Conservation (phyloP, 2,797 vertebrate genomes). For the Rhodeus uyekii region DNA sequence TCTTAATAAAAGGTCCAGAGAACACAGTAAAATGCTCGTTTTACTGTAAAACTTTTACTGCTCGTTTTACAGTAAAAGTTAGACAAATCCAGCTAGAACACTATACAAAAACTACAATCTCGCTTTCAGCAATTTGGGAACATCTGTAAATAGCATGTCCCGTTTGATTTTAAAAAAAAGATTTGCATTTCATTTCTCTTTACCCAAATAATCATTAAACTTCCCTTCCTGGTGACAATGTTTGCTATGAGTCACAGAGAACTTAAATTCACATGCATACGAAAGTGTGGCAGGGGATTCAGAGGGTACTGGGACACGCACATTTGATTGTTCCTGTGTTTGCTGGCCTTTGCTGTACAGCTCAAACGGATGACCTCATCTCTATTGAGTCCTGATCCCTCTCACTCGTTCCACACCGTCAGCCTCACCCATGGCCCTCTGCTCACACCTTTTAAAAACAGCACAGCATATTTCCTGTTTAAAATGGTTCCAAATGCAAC, state of each 20-base stretch:
- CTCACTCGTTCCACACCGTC: slow-evolving; percentile 60
- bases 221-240: slow-evolving; percentile 65
- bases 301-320: slow-evolving; percentile 48
- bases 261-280: slow-evolving; percentile 47
- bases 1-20: not conserved
- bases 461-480: not conserved
- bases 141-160: slow-evolving; percentile 12
- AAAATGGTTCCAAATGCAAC: not conserved
- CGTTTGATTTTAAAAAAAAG: slow-evolving; percentile 7
- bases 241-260: slow-evolving; percentile 65
- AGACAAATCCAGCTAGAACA: not conserved
- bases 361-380: slow-evolving; percentile 73
- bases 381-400: slow-evolving; percentile 64
- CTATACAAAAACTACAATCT: not conserved
- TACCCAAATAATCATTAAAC: slow-evolving; percentile 76
- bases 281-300: not conserved
- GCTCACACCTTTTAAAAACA: slow-evolving; percentile 12
- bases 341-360: slow-evolving; percentile 56
- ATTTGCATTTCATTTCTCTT: slow-evolving; percentile 43
- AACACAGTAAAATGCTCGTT: not conserved
- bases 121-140: not conserved
- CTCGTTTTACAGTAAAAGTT: no score
- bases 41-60: no score
- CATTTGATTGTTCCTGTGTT: slow-evolving; percentile 67
- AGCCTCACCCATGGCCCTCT: slow-evolving; percentile 42